Percentiles rank a stretch among this genome's conserved stretches.
Conservation (phyloP, 2,113 vertebrate species). For the Datnioides undecimradiatus region DNA sequence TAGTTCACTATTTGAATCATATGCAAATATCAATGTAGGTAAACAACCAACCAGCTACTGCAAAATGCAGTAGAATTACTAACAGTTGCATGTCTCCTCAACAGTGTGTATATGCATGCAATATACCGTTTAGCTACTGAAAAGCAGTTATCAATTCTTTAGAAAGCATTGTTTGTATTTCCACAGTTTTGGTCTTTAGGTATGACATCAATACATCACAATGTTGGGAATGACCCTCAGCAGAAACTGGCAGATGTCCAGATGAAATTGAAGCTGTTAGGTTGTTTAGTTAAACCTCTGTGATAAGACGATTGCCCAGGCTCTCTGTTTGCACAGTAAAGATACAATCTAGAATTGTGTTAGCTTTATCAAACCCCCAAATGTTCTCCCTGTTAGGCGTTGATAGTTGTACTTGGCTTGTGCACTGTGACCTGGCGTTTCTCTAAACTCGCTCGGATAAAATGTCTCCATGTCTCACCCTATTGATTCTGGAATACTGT, state of each 20-base stretch:
- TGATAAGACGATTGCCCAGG: neutral
- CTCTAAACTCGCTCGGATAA: conserved; percentile 5
- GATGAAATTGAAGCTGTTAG: too few species aligned
- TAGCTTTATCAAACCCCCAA: neutral
- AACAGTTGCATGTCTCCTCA: too few species aligned
- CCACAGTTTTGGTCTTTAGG: neutral
- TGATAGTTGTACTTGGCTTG: neutral
- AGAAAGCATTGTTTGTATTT: neutral
- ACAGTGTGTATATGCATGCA: neutral
- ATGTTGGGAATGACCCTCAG: neutral
- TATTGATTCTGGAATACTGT: conserved; percentile 16
- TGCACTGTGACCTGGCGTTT: neutral
- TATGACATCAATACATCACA: neutral
- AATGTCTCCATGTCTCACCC: conserved; percentile 4
- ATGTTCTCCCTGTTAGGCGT: neutral
- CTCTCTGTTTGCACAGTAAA: neutral
- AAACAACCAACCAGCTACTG: too few species aligned
- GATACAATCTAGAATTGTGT: conserved; percentile 1
- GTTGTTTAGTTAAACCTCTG: neutral
- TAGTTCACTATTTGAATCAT: too few species aligned
- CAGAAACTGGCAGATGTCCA: conserved; percentile 5
- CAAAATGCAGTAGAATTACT: too few species aligned
- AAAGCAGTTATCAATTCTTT: neutral
- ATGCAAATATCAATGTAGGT: too few species aligned
- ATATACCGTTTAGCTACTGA: too few species aligned